These are phyloP conservation scores for Argopecten irradians DNA, from an alignment of 1,140 invertebrate species.

Conservation along the genomic window DNA sequence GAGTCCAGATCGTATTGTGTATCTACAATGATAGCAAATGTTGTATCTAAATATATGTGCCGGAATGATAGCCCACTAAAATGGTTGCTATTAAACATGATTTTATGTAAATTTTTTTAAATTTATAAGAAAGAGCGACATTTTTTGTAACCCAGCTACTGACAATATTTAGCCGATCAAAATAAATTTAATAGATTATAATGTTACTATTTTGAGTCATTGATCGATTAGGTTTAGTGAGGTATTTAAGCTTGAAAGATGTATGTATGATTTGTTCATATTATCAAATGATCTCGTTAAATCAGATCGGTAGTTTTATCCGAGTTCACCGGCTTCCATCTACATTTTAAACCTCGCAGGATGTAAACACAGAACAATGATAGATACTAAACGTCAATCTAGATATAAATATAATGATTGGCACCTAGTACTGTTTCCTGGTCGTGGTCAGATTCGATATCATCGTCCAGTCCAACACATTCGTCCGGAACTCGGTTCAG, in stretches of 20 bases:
- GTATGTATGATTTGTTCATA: background rate
- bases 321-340: background rate
- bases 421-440: constrained; percentile 47
- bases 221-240: too few species aligned
- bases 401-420: background rate
- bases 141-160: too few species aligned
- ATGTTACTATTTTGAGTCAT: too few species aligned
- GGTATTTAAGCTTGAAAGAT: too few species aligned
- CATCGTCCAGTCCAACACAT: constrained; percentile 43
- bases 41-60: too few species aligned
- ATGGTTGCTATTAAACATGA: too few species aligned
- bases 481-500: constrained; percentile 80
- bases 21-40: background rate
- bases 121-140: too few species aligned
- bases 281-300: background rate
- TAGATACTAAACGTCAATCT: background rate
- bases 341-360: background rate
- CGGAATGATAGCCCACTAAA: too few species aligned
- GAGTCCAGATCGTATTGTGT: background rate
- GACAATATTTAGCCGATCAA: too few species aligned
- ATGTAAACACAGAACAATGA: background rate
- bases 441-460: constrained; percentile 40
- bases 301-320: background rate
- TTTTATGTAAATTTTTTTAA: too few species aligned
- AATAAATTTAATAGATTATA: too few species aligned